Base-by-base conservation (phyloP, 2,797 vertebrate species). In the Xerus rutilus region DNA sequence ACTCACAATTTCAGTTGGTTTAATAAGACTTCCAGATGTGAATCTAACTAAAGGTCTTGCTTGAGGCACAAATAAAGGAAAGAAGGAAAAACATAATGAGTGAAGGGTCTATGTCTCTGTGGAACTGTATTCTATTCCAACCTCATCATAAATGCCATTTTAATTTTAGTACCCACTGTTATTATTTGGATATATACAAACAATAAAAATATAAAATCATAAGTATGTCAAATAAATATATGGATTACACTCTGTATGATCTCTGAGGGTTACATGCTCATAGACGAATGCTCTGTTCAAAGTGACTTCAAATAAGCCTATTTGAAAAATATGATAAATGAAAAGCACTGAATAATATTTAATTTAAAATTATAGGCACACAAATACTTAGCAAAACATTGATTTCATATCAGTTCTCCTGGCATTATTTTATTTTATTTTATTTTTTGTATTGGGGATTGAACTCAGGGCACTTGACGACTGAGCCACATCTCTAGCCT, bases 1-100 rank as follows among this genome's bases (percentile, higher is more conserved):
- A 35, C 91, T 76, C 5, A 64, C 21, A 87, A 49, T 86, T 93
- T 85, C 43, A 84, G 9, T 20, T 67, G 43, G 79, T 65, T 76
- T 70, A 85, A 47, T 86, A 28, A 43, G 23, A 69, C 23, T n/a
- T 20, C 70, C 25, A 93, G 11, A 88, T 62, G 2, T 43, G 67
- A 81, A 88, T 85, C 3, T 87, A 76, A 64, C 5, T 76, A 84
- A 79, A 92, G 52, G n/a, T 47, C 86, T 91, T 59, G n/a, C 32
- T 15, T 89, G 54, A 7, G 3, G 10, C 35, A 43, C 20, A 81
- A 28, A 70, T 74, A 64, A 62, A 74, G 20, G 57, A 73, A 72
- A 74, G 15, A 76, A 82, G 45, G n/a, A 21, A 62, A 81, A 83
- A 30, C 1, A 13, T 6, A 49, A 62, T 18, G 5, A 70, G 18